These are phyloP conservation scores for Amblyteles armatorius DNA, from an alignment of 2,888 invertebrate genomes.

Conservation along the genomic window DNA sequence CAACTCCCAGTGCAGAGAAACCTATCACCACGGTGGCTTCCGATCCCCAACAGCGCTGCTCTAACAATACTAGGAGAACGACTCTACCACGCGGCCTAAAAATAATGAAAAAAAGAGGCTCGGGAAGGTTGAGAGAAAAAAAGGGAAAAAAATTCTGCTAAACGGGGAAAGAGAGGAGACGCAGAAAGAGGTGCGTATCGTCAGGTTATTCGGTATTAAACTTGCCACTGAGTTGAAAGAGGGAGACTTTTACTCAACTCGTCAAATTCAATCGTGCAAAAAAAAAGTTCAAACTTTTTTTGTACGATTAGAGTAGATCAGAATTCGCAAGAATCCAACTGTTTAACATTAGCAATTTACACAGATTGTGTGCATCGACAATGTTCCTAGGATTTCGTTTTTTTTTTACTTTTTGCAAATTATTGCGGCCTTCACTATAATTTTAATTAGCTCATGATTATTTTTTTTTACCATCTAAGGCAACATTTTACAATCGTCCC, in stretches of 20 bases:
- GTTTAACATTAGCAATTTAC: no score
- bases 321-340: no score
- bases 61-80: neutral
- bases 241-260: no score
- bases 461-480: no score
- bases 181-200: constrained; percentile 46
- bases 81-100: neutral
- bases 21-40: constrained; percentile 29
- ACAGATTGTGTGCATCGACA: no score
- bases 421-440: no score
- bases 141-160: constrained; percentile 42
- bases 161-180: constrained; percentile 64
- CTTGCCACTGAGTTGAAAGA: no score
- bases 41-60: constrained; percentile 8
- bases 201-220: constrained; percentile 70
- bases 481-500: neutral
- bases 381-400: neutral
- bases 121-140: constrained; percentile 7
- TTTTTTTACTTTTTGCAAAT: neutral
- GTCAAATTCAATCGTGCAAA: no score
- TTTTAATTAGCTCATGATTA: no score
- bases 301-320: no score
- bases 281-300: no score
- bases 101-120: neutral
- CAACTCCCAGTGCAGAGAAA: constrained; percentile 48